Evolutionary conservation across 2,797 vertebrate species (phyloP), one percentile per base, ranked within the genome.

Genomic region (Danionella dracula): DNA sequence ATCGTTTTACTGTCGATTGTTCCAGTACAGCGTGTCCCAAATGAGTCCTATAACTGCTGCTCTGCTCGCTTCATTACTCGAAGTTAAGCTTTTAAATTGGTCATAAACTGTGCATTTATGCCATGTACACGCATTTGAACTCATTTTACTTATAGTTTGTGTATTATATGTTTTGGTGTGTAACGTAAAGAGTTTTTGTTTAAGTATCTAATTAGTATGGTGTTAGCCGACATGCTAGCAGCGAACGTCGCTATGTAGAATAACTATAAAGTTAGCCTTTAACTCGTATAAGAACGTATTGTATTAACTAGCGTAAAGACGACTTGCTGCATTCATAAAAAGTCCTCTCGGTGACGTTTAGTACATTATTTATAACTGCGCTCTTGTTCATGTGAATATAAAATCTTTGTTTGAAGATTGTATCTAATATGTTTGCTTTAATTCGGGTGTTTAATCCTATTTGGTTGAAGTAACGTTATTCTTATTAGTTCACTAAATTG

Each of bases 1-100:
- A 58, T 48, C 9, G 2, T 16, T 48, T 57, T 31, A 17, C 53
- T 49, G 44, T 21, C 64, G 34, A 58, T 66, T 66, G 54, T 57
- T 66, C 53, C 42, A 49, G 54, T 41, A 66, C 64, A 32, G 54
- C 35, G 44, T 66, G 64, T 66, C 53, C 64, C 17, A 41, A 32
- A 12, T 66, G 63, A 21, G 46, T 66, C 42, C 21, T 38, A 66
- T 38, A 55, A 54, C 40, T 13, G 42, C 15, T 11, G 19, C 2
- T 20, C 5, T 42, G 8, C 15, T 20, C 19, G 5, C 23, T 12
- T 41, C 27, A 49, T 38, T 7, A 32, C 5, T 45, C 20, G 1
- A 46, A 29, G 5, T 9, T 16, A 20, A 13, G 4, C 4, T 13
- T 13, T 19, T 56, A 31, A 27, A 16, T 45, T 13, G 8, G 7